Evolutionary conservation across 2,888 invertebrate species (phyloP), one percentile per base, ranked within the genome.

Genomic region (Dione juno): DNA sequence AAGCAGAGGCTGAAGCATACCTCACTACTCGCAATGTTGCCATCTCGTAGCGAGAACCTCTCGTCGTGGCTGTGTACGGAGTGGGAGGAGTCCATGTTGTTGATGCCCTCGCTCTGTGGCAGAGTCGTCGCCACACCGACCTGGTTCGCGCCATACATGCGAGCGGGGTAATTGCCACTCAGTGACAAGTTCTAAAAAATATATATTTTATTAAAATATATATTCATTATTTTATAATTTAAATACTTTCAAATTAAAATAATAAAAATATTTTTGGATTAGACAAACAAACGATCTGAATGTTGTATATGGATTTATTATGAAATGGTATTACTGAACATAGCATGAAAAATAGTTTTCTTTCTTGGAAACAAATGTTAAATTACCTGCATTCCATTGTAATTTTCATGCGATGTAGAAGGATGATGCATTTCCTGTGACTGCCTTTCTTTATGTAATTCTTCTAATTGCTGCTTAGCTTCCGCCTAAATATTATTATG

Each of bases 41-140:
- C 74, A 81, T 90, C 90, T 79, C 74, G 67, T 11, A 78, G 73
- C 21, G 76, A 75, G 70, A 77, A 79, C 83, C 91, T 54, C 84
- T 90, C 92, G 14, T 92, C 92, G 68, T 89, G 89, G 64, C 83
- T 85, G 70, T 87, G 88, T 0, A 78, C 81, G 1, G 88, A 85
- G 63, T 83, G 84, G 0, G 78, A 78, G 0, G 84, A 83, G 53
- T 88, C 89, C 13, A 80, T 81, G 45, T 88, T 87, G 5, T 80
- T 80, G 41, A 41, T 82, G 77, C 84, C 76, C 37, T 90, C 75
- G 0, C 87, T 78, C 58, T 93, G 93, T 0, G 90, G 91, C 70
- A 93, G 76, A 0, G 93, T 93, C 0, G 93, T 93, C 8, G 93
- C 93, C 0, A 93, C 93, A 1, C 93, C 93, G 65, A 93, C 89